Base-by-base conservation (phyloP, 1,140 invertebrate species). In the Meloidogyne hapla region DNA sequence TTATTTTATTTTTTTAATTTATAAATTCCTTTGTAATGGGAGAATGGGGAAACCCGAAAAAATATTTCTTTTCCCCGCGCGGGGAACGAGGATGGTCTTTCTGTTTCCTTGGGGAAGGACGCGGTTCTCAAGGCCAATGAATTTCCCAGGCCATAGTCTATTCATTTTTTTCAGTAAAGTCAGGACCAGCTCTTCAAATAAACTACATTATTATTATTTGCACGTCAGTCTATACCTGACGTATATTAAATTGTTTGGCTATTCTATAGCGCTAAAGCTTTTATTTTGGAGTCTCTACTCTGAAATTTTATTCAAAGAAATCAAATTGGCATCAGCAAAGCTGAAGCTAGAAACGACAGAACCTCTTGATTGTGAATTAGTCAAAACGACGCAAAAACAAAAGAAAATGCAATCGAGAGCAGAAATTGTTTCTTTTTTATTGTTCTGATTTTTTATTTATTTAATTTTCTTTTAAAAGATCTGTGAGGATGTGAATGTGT, bases 401-500 rank as follows among this genome's bases (percentile, higher is more conserved):
- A 56, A 56, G 8, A 48, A 18, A 48, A 56, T 56, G 48, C 48
- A 56, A 56, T 56, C 48, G 18, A 56, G 48, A 56, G n/a, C n/a
- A n/a, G 48, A 56, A 56, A 56, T 56, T 15, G 48, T 56, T 56
- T 56, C 1, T 56, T 48, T 56, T 67, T 66, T 10, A 23, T 67
- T 21, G 2, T 33, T 67, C n/a, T n/a, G n/a, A n/a, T n/a, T n/a
- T n/a, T n/a, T n/a, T n/a, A n/a, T n/a, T n/a, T n/a, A n/a, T n/a
- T n/a, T n/a, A n/a, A n/a, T 33, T 33, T 33, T 33, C 9, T 8
- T 33, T 33, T 33, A 33, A 33, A 63, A 23, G 65, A 67, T 67
- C 65, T 67, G 65, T 42, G 65, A 67, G 65, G 65, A 67, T 42
- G 65, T 67, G 65, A 67, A 67, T 42, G n/a, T 23, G 21, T 67